Conservation (phyloP, 2,113 vertebrate genomes). For the Lanius ludovicianus region DNA sequence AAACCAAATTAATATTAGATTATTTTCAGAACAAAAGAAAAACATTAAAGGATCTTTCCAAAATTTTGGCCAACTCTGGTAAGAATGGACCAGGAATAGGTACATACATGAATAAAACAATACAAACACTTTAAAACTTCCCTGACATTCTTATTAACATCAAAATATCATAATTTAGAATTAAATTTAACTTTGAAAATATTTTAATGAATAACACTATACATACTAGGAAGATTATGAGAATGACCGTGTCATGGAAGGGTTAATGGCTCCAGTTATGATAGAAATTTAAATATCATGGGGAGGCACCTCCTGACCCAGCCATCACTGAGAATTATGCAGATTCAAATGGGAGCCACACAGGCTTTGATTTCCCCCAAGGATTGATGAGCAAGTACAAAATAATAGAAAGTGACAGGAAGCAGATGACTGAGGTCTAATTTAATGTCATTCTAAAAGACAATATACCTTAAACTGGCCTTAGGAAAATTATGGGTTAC, state of each 20-base stretch:
- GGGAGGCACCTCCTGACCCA: conserved; percentile 60
- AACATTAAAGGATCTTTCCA: neutral
- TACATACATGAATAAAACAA: neutral
- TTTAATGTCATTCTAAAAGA: conserved; percentile 80
- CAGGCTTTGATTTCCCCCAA: conserved; percentile 81
- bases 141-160: neutral
- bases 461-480: conserved; percentile 74
- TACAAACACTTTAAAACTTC: neutral
- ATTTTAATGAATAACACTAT: neutral
- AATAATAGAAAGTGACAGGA: conserved; percentile 84
- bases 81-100: neutral
- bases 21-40: neutral
- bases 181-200: neutral
- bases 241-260: neutral
- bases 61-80: neutral
- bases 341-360: conserved; percentile 74
- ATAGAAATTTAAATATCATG: conserved; percentile 42
- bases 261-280: conserved; percentile 47
- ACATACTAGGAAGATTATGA: neutral
- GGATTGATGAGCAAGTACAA: conserved; percentile 78
- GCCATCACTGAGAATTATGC: conserved; percentile 76
- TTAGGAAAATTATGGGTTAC: conserved; percentile 72
- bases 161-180: neutral
- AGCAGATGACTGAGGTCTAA: conserved; percentile 82
- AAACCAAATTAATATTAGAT: neutral